phyloP scores from a whole-genome alignment of 2,113 vertebrate genomes.

The Mormyrus iriodes region DNA sequence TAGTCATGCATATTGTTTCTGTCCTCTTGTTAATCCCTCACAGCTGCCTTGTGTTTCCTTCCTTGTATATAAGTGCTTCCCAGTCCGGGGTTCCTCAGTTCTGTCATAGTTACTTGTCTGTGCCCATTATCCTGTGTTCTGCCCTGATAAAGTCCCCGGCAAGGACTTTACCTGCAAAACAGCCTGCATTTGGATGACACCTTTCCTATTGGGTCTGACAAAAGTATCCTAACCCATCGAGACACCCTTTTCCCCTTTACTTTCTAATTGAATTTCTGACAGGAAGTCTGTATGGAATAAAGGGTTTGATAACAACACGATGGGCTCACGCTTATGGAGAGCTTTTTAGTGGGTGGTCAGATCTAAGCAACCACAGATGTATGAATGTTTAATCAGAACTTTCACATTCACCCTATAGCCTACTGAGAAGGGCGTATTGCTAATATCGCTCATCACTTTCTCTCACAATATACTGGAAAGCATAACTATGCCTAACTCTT shows the following conservation, averaged over 20 bases:
- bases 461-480: not conserved
- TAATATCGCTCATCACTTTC: not conserved
- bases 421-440: not conserved
- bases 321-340: not conserved
- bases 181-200: too few relatives aligned
- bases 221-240: not conserved
- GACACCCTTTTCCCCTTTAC: not conserved
- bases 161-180: too few relatives aligned
- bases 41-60: too few relatives aligned
- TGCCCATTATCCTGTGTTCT: too few relatives aligned
- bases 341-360: not conserved
- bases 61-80: too few relatives aligned
- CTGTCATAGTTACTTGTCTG: too few relatives aligned
- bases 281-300: not conserved
- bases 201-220: too few relatives aligned
- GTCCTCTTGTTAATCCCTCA: too few relatives aligned
- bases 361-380: not conserved
- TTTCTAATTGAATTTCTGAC: not conserved
- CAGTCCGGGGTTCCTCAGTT: too few relatives aligned
- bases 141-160: too few relatives aligned
- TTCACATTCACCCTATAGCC: not conserved
- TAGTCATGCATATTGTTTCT: too few relatives aligned
- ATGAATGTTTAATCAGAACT: conserved; percentile 1
- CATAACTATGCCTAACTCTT: not conserved
- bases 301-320: not conserved